Base-by-base conservation (phyloP, 2,797 vertebrate genomes). In the Clamator glandarius region DNA sequence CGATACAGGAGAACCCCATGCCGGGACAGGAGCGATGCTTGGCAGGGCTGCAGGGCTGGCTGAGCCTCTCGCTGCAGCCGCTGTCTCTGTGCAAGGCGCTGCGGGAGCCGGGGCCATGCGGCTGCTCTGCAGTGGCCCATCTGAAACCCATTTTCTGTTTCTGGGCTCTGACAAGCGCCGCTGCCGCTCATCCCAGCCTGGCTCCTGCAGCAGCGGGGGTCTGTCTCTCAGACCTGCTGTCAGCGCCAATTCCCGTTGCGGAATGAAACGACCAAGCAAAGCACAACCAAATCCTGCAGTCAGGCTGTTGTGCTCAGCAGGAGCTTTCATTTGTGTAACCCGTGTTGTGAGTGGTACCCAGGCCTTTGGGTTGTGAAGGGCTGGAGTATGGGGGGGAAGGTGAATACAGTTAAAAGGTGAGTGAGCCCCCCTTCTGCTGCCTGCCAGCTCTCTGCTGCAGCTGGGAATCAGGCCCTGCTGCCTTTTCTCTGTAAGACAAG, bases 301-400 rank as follows among this genome's bases (percentile, higher is more conserved):
- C 6, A 1, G 13, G 67, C 9, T 36, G 66, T 42, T n/a, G 26
- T 0, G 0, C 68, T 28, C 83, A 8, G 68, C 42, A 5, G 72
- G 51, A 46, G 57, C 26, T 74, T 82, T 36, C 9, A 4, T 58
- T 17, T 59, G 42, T n/a, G 20, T 68, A 39, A 3, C 59, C 25
- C 23, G 36, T 6, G 31, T 21, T 54, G 62, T 54, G 55, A 70
- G 83, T 59, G 23, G 58, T 26, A 44, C 69, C 57, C 44, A 36
- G 74, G 74, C 33, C 74, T 58, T 69, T 25, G 44, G 44, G 31
- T n/a, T 0, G 3, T 61, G 36, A 41, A 57, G n/a, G 18, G n/a
- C 44, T 84, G 61, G 55, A 46, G 10, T 26, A 6, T 4, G 19
- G 4, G 13, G 15, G 7, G 7, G 12, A n/a, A n/a, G 15, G 39